A percentile compares a stretch with the other conserved stretches of the same genome.
phyloP scores from a whole-genome alignment of 2,797 vertebrate genomes.

The Pelobates cultripes region DNA sequence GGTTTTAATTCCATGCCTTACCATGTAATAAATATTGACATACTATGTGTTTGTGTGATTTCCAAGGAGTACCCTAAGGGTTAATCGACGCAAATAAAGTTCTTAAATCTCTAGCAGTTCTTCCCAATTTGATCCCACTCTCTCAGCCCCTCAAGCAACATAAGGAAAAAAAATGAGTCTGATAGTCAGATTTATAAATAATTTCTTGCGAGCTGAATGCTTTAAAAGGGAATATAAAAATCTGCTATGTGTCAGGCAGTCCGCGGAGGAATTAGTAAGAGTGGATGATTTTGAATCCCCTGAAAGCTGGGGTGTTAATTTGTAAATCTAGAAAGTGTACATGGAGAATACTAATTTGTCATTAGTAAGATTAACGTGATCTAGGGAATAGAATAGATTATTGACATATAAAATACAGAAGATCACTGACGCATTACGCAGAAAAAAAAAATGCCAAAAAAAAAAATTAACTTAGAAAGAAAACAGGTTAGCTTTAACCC shows the following conservation, averaged over 20 bases:
- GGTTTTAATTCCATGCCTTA: slow-evolving; percentile 16
- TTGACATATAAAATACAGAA: slow-evolving; percentile 78
- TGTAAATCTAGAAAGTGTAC: slow-evolving; percentile 78
- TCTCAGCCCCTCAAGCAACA: slow-evolving; percentile 61
- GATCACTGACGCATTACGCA: slow-evolving; percentile 72
- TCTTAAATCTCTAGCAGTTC: slow-evolving; percentile 79
- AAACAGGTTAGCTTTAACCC: not conserved
- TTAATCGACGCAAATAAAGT: slow-evolving; percentile 71
- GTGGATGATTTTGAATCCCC: slow-evolving; percentile 75
- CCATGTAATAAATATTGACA: slow-evolving; percentile 13
- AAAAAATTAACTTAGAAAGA: slow-evolving; percentile 57
- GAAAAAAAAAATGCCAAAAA: slow-evolving; percentile 66
- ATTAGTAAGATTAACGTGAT: slow-evolving; percentile 84
- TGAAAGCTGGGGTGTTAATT: slow-evolving; percentile 77
- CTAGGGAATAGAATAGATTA: slow-evolving; percentile 80
- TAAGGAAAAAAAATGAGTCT: slow-evolving; percentile 65
- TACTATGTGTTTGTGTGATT: not conserved
- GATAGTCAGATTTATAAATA: slow-evolving; percentile 72
- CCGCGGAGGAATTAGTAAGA: slow-evolving; percentile 74
- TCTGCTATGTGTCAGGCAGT: slow-evolving; percentile 71
- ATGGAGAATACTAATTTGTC: slow-evolving; percentile 82
- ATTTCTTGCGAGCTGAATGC: slow-evolving; percentile 72
- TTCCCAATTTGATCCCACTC: slow-evolving; percentile 74
- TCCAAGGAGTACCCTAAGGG: slow-evolving; percentile 55
- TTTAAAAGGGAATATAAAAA: slow-evolving; percentile 71